Base-by-base conservation (phyloP, 2,888 invertebrate species). In the Chalcosyrphus nemorum region DNA sequence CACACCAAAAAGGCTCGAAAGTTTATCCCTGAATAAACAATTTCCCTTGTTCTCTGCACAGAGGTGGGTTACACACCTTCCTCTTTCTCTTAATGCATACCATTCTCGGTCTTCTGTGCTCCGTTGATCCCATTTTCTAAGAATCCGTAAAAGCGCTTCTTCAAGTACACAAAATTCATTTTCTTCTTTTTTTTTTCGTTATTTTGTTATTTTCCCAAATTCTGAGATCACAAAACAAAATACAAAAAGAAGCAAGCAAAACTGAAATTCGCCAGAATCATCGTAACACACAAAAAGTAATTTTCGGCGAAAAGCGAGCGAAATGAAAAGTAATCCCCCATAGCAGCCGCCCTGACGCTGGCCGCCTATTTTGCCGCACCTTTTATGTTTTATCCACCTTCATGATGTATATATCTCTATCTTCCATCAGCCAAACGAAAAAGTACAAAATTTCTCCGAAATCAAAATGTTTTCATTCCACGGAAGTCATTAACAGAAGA, bases 271-370 rank as follows among this genome's bases (percentile, higher is more conserved):
- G 43, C 43, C 19, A 45, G 70, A 71, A 59, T 71, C 32, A 5
- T 29, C 38, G 43, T 27, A n/a, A 68, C 35, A 65, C 50, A 52
- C n/a, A n/a, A n/a, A 43, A 66, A 54, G 68, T n/a, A 45, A 68
- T 56, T 56, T 68, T 68, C 68, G 68, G 19, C 68, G 68, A 68
- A 68, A 68, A 54, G 27, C 52, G 56, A 54, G 41, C 52, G 52
- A 68, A 68, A 68, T 43, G 41, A 43, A 56, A 63, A 29, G 17
- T 59, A 43, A 59, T 27, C 61, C 43, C 13, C 5, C 13, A 2
- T 3, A 1, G 3, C n/a, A n/a, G 29, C 7, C 29, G 29, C 29
- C 11, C 11, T 9, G 32, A 11, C 11, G 32, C 32, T 2, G 9
- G 7, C 1, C 32, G 7, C 32, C n/a, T n/a, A n/a, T n/a, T n/a